A percentile compares a stretch with the other conserved stretches of the same genome.
Conservation (phyloP, 2,888 invertebrate species). For the Hemicrepidius hirtus region DNA sequence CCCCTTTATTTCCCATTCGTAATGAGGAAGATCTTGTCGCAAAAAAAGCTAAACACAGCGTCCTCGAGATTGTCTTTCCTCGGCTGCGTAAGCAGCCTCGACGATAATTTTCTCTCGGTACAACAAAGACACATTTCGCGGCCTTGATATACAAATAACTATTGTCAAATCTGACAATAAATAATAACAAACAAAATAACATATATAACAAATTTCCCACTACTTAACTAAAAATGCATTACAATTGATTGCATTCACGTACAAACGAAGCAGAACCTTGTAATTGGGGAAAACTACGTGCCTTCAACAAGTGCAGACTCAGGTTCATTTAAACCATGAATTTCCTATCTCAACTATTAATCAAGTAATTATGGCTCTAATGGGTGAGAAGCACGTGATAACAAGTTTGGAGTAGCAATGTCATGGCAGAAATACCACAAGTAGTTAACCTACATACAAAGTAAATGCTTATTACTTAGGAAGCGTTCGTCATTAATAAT, state of each 20-base stretch:
- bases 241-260: neutral
- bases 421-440: conserved; percentile 37
- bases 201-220: too few relatives aligned
- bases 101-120: too few relatives aligned
- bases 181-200: too few relatives aligned
- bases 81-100: too few relatives aligned
- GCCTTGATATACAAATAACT: too few relatives aligned
- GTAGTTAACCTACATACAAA: conserved; percentile 44
- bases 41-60: too few relatives aligned
- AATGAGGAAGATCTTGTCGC: too few relatives aligned
- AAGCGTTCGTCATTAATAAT: conserved; percentile 8
- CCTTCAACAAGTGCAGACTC: conserved; percentile 37
- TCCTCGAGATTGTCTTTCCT: too few relatives aligned
- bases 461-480: conserved; percentile 29
- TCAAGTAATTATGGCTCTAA: conserved; percentile 48
- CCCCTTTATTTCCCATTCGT: too few relatives aligned
- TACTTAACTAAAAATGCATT: conserved; percentile 3
- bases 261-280: conserved; percentile 2
- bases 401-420: conserved; percentile 42
- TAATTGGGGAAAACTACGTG: conserved; percentile 35
- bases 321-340: conserved; percentile 41
- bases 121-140: too few relatives aligned
- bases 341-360: conserved; percentile 47
- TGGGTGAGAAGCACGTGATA: conserved; percentile 47
- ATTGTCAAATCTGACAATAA: too few relatives aligned